Conservation (phyloP, 2,797 vertebrate genomes). For the Tiaroga cobitis region DNA sequence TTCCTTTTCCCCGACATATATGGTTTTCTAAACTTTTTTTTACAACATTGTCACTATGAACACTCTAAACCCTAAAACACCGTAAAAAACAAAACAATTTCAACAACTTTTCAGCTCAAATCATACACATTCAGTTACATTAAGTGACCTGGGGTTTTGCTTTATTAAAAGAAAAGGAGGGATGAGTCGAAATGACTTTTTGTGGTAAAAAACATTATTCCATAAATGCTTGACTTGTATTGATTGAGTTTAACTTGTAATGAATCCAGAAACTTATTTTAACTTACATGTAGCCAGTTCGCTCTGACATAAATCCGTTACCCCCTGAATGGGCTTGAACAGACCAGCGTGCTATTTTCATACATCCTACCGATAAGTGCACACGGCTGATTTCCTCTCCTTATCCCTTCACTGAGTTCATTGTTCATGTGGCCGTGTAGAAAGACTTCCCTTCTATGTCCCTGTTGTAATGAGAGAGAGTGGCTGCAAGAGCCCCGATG, state of each 20-base stretch:
- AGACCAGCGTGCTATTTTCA: constrained; percentile 51
- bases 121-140: background rate
- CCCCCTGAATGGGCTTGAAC: constrained; percentile 26
- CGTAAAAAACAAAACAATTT: background rate
- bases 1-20: background rate
- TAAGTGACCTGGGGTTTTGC: too few relatives aligned
- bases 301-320: constrained; percentile 12
- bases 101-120: background rate
- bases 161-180: background rate
- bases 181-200: background rate
- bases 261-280: background rate
- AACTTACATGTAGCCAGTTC: constrained; percentile 8
- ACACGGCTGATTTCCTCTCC: constrained; percentile 48
- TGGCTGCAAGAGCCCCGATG: constrained; percentile 6
- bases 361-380: constrained; percentile 44
- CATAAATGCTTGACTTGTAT: background rate
- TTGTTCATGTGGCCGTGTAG: constrained; percentile 40
- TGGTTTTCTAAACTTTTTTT: background rate
- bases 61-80: background rate
- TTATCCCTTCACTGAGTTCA: constrained; percentile 46
- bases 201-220: background rate
- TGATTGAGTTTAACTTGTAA: background rate
- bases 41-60: background rate
- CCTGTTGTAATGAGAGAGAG: constrained; percentile 43
- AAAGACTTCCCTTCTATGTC: constrained; percentile 30